Base-by-base conservation (phyloP, 2,888 invertebrate genomes). In the Ormyrus labotus region DNA sequence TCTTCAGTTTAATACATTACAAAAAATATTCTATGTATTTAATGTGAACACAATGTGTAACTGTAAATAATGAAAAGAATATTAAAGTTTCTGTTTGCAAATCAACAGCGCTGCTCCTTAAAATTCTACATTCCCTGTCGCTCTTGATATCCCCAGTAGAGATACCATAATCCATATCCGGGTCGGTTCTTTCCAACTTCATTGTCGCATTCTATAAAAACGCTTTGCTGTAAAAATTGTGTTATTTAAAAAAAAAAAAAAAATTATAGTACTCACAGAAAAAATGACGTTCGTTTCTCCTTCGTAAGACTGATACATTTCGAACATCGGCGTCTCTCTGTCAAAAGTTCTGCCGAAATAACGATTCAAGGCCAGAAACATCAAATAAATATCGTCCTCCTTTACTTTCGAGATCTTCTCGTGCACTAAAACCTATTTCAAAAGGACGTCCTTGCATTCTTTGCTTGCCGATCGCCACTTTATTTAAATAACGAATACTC, bases 291-390 rank as follows among this genome's bases (percentile, higher is more conserved):
- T 92, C 47, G 91, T 90, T 82, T 92, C 89, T 63, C 93, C 93
- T 83, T 96, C 95, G 85, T 93, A 96, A 0, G 92, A 89, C 0
- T 95, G 95, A 83, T 94, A 96, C 91, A 96, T 92, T 0, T 94
- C 93, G 84, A 96, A 95, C 82, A 95, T 92, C 0, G 93, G 92
- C 0, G 93, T 94, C 13, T 93, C 92, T 5, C 91, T 91, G n/a
- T 81, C 72, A 84, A 90, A 92, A 61, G 92, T 92, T 87, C 93
- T 93, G 57, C 96, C 96, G 88, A 96, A 96, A 51, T 95, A 89
- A 84, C 93, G 92, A 87, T 96, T 95, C 86, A 96, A 91, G 83
- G 94, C 93, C 10, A 94, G 92, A 65, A 96, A 92, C 0, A 95
- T 93, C 82, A 95, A 94, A 78, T 94, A 92, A 1, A 95, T 94